Evolutionary conservation across 2,888 invertebrate species (phyloP).

Genomic region (Eristalis tenax): DNA sequence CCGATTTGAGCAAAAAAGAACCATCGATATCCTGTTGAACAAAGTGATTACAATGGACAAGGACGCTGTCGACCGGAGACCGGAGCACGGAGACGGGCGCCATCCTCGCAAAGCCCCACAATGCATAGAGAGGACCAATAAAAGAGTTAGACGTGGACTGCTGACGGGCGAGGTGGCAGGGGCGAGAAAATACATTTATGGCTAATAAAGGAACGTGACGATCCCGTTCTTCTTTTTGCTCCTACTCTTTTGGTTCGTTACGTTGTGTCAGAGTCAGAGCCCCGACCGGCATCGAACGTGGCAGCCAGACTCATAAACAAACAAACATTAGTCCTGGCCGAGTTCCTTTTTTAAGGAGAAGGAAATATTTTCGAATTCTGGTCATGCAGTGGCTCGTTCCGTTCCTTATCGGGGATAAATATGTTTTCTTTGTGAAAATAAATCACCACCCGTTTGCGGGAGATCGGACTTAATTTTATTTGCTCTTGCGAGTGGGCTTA

Average conservation of each 20-base stretch:
- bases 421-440: conserved; percentile 59
- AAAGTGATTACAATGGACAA: conserved; percentile 68
- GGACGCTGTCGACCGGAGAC: conserved; percentile 4
- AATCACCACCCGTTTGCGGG: conserved; percentile 57
- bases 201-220: conserved; percentile 71
- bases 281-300: conserved; percentile 17
- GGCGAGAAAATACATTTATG: conserved; percentile 66
- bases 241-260: conserved; percentile 40
- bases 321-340: conserved; percentile 50
- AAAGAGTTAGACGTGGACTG: conserved; percentile 49
- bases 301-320: conserved; percentile 61
- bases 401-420: conserved; percentile 66
- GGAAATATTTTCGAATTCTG: conserved; percentile 48
- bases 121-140: conserved; percentile 45
- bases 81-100: neutral
- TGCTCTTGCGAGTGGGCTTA: conserved; percentile 11
- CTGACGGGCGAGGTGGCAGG: conserved; percentile 15
- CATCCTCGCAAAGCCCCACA: neutral
- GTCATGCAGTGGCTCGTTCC: conserved; percentile 62
- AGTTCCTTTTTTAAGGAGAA: conserved; percentile 23
- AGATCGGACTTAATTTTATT: conserved; percentile 63
- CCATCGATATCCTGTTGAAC: conserved; percentile 71
- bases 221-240: conserved; percentile 23
- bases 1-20: neutral
- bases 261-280: conserved; percentile 5